Evolutionary conservation across 2,113 vertebrate species (phyloP).

Genomic region (Xenus cinereus): DNA sequence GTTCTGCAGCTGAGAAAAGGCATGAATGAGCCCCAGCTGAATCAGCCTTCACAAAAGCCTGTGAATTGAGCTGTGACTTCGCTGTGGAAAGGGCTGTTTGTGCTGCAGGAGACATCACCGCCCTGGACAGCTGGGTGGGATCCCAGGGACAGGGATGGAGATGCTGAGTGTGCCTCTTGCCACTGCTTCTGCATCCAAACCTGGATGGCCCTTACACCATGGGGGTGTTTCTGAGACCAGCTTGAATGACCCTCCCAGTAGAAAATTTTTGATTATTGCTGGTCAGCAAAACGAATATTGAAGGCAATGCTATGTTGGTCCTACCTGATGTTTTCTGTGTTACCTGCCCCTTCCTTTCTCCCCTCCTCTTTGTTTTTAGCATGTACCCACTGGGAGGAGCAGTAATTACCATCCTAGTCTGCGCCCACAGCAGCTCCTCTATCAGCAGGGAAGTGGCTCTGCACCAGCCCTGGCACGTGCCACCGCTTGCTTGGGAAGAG

Average conservation of each 20-base stretch:
- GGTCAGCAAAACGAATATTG: background rate
- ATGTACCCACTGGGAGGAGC: background rate
- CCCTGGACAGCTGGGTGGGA: background rate
- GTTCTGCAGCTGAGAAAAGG: background rate
- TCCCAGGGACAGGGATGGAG: fast-evolving
- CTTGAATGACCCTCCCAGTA: background rate
- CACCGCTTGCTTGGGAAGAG: background rate
- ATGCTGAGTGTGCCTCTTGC: background rate
- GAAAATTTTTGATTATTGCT: background rate
- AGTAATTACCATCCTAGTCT: background rate
- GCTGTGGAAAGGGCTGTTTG: background rate
- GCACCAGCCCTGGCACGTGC: background rate
- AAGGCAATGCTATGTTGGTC: background rate
- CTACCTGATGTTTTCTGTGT: background rate
- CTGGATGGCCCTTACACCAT: fast-evolving
- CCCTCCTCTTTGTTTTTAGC: background rate
- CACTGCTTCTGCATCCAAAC: background rate
- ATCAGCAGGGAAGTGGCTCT: background rate
- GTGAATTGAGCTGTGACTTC: background rate
- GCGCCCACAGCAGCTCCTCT: background rate
- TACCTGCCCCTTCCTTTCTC: background rate
- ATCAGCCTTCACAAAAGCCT: background rate
- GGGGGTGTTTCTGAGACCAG: background rate
- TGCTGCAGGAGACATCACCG: background rate
- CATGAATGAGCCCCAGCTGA: background rate